Base-by-base conservation (phyloP, 2,113 vertebrate genomes). In the Tichodroma muraria region DNA sequence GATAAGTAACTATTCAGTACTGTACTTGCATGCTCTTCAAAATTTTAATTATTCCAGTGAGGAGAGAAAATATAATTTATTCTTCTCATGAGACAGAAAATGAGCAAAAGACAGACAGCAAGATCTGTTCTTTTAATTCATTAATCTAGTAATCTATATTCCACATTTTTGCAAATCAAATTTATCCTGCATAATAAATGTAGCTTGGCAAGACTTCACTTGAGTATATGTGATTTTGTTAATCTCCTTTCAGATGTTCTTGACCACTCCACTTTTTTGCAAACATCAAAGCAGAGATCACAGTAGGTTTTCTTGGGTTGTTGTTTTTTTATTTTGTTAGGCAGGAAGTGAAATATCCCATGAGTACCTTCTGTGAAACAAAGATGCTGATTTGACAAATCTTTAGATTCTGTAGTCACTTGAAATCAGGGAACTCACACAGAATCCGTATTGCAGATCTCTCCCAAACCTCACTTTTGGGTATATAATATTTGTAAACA, bases 121-220 rank as follows among this genome's bases (percentile, higher is more conserved):
- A 76, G 35, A 59, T 80, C 93, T 89, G 57, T 66, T 96, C 78
- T 91, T 94, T 85, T 73, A 89, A 87, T 94, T 85, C 59, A 80
- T 94, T 91, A 76, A 80, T 91, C 63, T 82, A 54, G 57, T 50
- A 87, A 94, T 92, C 54, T 82, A 82, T 77, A 94, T 85, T 91
- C 81, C 59, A 72, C 42, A 50, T 82, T 96, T 94, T 92, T 95
- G 72, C 80, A 91, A 89, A 89, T 89, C 50, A 56, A n/a, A 91
- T 92, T 94, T 94, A 44, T 85, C 63, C 84, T 89, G 56, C 75
- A 91, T 85, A 85, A 44, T 60, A 89, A 94, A 81, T 86, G 68
- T 38, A 94, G 17, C n/a, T 57, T 93, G 76, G 79, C 70, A 90
- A 69, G 79, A 17, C 53, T 94, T 94, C 90, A 75, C 71, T 94